phyloP scores from a whole-genome alignment of 2,113 vertebrate genomes.

The Epinephelus lanceolatus region DNA sequence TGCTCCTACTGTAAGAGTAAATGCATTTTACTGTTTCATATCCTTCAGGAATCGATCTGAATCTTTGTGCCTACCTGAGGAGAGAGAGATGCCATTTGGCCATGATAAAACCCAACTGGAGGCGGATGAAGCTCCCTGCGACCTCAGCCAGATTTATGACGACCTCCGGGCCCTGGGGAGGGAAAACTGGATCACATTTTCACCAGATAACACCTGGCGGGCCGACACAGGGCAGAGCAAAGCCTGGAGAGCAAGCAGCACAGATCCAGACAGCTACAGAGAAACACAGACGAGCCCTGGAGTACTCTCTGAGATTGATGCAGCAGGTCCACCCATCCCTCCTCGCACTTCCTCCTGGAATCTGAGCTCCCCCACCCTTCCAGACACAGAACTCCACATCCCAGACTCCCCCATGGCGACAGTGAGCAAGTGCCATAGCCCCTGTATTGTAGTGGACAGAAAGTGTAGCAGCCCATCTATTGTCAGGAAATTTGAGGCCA shows the following conservation, averaged over 20 bases:
- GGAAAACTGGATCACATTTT: slow-evolving; percentile 83
- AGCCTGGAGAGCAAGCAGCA: slow-evolving; percentile 61
- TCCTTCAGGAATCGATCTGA: slow-evolving; percentile 73
- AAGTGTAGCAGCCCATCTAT: slow-evolving; percentile 80
- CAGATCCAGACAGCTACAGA: slow-evolving; percentile 51
- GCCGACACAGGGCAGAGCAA: slow-evolving; percentile 9
- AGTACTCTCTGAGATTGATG: slow-evolving; percentile 71
- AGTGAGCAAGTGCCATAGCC: slow-evolving; percentile 75
- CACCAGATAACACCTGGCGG: slow-evolving; percentile 68
- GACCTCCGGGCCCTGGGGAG: slow-evolving; percentile 82
- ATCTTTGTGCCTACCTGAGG: slow-evolving; percentile 76
- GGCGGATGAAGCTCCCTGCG: slow-evolving; percentile 71
- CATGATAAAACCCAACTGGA: slow-evolving; percentile 67
- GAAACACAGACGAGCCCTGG: slow-evolving; percentile 54
- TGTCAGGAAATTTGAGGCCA: slow-evolving; percentile 80
- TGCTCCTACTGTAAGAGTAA: slow-evolving; percentile 11
- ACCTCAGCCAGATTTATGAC: slow-evolving; percentile 79
- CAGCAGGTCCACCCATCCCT: slow-evolving; percentile 87
- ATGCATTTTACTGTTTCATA: slow-evolving; percentile 26
- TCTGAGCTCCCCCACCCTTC: slow-evolving; percentile 78
- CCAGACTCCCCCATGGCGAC: slow-evolving; percentile 75
- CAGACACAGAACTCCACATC: slow-evolving; percentile 79
- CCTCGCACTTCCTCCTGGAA: slow-evolving; percentile 92
- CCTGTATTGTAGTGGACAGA: slow-evolving; percentile 68
- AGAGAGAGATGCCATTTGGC: slow-evolving; percentile 71